Conservation (phyloP, 2,113 vertebrate genomes). For the Aix galericulata region DNA sequence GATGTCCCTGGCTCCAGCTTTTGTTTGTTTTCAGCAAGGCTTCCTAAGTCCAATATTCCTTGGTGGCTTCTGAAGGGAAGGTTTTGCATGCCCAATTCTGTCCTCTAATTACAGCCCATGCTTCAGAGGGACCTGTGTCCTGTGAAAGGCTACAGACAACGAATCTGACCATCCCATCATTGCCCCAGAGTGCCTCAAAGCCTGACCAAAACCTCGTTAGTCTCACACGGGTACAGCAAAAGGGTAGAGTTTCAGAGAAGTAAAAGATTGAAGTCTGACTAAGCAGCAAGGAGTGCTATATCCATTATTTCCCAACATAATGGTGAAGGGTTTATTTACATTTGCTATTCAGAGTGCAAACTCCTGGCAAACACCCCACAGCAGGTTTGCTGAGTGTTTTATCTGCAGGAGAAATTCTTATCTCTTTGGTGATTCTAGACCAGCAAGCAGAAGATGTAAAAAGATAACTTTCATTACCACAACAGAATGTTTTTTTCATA, state of each 20-base stretch:
- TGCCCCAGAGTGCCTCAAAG: not conserved
- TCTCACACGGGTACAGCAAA: not conserved
- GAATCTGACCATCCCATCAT: not conserved
- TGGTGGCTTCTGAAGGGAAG: not conserved
- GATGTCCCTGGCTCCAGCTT: not conserved
- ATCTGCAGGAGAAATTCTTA: conserved; percentile 14
- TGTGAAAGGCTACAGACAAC: not conserved
- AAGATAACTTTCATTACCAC: conserved; percentile 66
- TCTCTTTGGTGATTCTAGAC: conserved; percentile 48
- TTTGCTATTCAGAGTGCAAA: not conserved
- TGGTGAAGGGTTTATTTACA: not conserved
- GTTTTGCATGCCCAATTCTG: not conserved
- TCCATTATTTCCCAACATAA: not conserved
- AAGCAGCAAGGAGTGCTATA: not conserved
- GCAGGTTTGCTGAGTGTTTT: not conserved
- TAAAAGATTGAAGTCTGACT: not conserved
- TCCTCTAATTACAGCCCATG: not conserved
- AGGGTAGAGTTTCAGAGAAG: not conserved
- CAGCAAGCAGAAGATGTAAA: conserved; percentile 54
- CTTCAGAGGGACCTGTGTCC: not conserved
- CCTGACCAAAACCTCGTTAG: not conserved
- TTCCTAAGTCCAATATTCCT: not conserved
- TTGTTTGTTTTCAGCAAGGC: not conserved
- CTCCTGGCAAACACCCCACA: not conserved
- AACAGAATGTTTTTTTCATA: conserved; percentile 40